These are phyloP conservation scores for Chrysaora quinquecirrha DNA, from an alignment of 30 jellyfish, hydroid and myxozoan genomes.

Conservation along the genomic window DNA sequence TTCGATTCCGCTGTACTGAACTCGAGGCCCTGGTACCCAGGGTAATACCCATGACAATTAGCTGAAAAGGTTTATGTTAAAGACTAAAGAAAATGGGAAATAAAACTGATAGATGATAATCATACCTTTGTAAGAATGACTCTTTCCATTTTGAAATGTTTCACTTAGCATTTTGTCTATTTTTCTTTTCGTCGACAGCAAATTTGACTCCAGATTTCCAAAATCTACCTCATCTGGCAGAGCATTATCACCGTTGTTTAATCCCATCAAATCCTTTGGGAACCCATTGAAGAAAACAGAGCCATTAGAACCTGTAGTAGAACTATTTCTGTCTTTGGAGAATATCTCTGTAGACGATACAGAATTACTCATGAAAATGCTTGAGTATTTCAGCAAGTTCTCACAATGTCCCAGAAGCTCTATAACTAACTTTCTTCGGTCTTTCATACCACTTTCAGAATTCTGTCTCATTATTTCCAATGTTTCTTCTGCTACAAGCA, in stretches of 20 bases:
- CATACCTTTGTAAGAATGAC: no score
- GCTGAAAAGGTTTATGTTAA: no score
- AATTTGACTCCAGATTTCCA: neutral
- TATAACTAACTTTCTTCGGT: neutral
- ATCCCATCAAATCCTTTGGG: neutral
- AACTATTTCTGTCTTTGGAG: neutral
- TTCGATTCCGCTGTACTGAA: no score
- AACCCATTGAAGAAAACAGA: neutral
- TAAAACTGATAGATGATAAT: no score
- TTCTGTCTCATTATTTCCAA: neutral
- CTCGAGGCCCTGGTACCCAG: no score
- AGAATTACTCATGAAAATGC: neutral
- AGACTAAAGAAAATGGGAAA: no score
- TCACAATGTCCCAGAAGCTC: constrained; percentile 46
- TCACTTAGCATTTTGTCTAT: neutral
- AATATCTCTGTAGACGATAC: no score
- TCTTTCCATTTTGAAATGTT: no score
- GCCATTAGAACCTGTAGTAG: no score
- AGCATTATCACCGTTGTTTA: neutral
- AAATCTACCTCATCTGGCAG: neutral
- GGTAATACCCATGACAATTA: no score
- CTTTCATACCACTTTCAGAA: neutral
- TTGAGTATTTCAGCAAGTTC: constrained; percentile 15
- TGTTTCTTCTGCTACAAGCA: constrained; percentile 54
- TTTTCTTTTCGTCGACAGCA: neutral